A percentile compares a stretch with the other conserved stretches of the same genome.
Evolutionary conservation across 2,113 vertebrate genomes (phyloP).

Genomic region (Anthoscopus minutus): DNA sequence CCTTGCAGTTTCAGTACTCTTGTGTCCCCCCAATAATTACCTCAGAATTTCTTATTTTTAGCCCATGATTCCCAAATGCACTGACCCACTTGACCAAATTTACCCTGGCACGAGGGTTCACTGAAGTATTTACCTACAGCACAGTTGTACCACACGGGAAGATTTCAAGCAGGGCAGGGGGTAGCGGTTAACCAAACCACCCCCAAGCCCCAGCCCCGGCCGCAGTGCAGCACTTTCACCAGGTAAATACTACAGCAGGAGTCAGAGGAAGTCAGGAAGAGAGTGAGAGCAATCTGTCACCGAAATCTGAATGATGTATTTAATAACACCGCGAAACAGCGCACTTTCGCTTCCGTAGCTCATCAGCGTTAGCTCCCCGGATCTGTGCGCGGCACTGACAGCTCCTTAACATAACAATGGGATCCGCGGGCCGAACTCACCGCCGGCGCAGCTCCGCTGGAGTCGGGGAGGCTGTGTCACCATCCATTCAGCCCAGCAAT

Average conservation of each 20-base stretch:
- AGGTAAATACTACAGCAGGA: neutral
- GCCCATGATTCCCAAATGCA: neutral
- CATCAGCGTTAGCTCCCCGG: neutral
- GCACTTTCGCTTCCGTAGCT: neutral
- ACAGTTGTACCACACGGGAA: fast-evolving
- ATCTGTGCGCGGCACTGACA: neutral
- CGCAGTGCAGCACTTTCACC: neutral
- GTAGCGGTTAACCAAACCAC: neutral
- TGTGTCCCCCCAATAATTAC: neutral
- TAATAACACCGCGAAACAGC: neutral
- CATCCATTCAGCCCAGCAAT: neutral
- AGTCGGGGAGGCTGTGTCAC: neutral
- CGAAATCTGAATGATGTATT: conserved; percentile 4
- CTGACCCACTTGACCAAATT: neutral
- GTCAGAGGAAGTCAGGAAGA: neutral
- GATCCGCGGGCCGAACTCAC: neutral
- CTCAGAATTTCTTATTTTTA: neutral
- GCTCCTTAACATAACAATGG: neutral
- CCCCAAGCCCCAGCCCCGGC: neutral
- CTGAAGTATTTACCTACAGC: neutral
- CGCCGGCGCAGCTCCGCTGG: neutral
- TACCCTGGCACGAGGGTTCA: neutral
- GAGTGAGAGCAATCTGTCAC: neutral
- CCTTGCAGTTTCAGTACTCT: neutral
- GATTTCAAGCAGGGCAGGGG: neutral